Evolutionary conservation across 1,140 invertebrate genomes (phyloP).

Genomic region (Ylistrum balloti): DNA sequence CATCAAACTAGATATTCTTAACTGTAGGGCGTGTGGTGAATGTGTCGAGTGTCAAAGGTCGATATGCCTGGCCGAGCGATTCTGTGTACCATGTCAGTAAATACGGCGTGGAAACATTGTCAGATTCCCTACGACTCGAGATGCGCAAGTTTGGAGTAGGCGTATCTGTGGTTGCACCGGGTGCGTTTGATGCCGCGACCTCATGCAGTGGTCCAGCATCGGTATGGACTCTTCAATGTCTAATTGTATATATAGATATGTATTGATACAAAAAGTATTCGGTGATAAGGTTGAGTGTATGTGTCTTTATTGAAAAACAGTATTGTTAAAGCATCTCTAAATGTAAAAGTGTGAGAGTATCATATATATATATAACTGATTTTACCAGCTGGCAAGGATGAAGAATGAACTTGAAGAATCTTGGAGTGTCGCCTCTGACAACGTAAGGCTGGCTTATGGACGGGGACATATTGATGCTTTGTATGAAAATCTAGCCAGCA

Average conservation of each 20-base stretch:
- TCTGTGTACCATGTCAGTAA: slow-evolving; percentile 91
- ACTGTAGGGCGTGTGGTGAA: slow-evolving; percentile 87
- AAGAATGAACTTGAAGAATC: slow-evolving; percentile 49
- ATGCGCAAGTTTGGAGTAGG: slow-evolving; percentile 76
- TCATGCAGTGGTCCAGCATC: slow-evolving; percentile 54
- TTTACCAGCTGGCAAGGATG: slow-evolving; percentile 51
- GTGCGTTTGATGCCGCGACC: slow-evolving; percentile 79
- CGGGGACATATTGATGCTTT: slow-evolving; percentile 48
- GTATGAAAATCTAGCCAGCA: slow-evolving; percentile 24
- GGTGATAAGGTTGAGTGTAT: too few species aligned
- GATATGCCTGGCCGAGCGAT: slow-evolving; percentile 87
- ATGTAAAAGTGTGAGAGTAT: too few species aligned
- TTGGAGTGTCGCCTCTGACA: slow-evolving; percentile 49
- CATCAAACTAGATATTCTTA: background rate
- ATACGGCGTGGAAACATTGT: slow-evolving; percentile 86
- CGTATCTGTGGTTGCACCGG: slow-evolving; percentile 78
- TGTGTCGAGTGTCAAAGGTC: slow-evolving; percentile 91
- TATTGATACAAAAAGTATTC: too few species aligned
- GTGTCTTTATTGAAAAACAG: too few species aligned
- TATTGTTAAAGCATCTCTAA: too few species aligned
- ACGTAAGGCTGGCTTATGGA: slow-evolving; percentile 58
- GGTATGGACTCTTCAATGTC: slow-evolving; percentile 46
- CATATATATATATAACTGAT: background rate
- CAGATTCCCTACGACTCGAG: slow-evolving; percentile 76
- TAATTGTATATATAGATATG: too few species aligned